phyloP scores from a whole-genome alignment of 1,140 invertebrate genomes.

The Calliphora vicina region DNA sequence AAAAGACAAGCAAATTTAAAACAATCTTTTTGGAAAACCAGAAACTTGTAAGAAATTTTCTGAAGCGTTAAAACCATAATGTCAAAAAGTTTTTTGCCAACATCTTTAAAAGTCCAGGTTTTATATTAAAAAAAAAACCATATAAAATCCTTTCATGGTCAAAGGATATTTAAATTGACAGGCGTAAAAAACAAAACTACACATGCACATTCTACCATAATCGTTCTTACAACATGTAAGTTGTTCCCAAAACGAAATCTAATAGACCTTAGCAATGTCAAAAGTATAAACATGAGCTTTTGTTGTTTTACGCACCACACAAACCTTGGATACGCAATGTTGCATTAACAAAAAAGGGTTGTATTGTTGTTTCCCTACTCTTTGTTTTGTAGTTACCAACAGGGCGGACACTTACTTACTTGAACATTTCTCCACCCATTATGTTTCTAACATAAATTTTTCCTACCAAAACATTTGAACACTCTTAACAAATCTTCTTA shows the following conservation, averaged over 20 bases:
- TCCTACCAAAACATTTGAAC: not conserved
- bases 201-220: not conserved
- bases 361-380: not conserved
- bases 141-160: slow-evolving; percentile 16
- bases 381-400: not conserved
- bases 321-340: not conserved
- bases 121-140: not conserved
- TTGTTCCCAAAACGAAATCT: not conserved
- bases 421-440: not conserved
- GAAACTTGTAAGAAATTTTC: slow-evolving; percentile 24
- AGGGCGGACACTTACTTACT: not conserved
- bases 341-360: not conserved
- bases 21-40: not conserved
- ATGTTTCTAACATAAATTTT: not conserved
- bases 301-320: too few relatives aligned
- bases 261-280: slow-evolving; percentile 23
- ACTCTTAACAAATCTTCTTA: slow-evolving; percentile 2
- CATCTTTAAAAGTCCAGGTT: slow-evolving; percentile 22
- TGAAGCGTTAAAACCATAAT: slow-evolving; percentile 34
- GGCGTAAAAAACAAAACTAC: slow-evolving; percentile 15
- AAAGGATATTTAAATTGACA: slow-evolving; percentile 34
- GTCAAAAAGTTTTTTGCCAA: slow-evolving; percentile 30
- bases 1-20: not conserved
- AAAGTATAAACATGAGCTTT: slow-evolving; percentile 3
- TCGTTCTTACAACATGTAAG: not conserved